These are phyloP conservation scores for Scomberomorus guttatus DNA, from an alignment of 2,797 vertebrate species.

Conservation along the genomic window DNA sequence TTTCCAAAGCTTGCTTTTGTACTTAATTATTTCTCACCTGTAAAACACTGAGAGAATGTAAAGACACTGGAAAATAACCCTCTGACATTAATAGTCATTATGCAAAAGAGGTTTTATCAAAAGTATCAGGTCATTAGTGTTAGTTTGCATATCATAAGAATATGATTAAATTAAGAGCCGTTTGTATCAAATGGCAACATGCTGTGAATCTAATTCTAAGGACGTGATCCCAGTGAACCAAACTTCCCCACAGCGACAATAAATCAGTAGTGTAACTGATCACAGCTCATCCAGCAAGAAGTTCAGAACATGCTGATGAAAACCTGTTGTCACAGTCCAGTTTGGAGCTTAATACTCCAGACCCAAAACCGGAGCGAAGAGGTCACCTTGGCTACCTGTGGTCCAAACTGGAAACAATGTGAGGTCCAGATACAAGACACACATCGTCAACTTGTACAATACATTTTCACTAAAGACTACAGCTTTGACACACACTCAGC, in stretches of 20 bases:
- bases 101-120: not conserved
- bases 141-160: not conserved
- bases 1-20: not conserved
- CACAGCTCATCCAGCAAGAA: slow-evolving; percentile 16
- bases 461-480: not conserved
- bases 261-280: not conserved
- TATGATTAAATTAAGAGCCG: not conserved
- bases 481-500: not conserved
- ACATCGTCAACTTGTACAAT: too few species aligned
- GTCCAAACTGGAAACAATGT: not conserved
- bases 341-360: not conserved
- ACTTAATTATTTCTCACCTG: not conserved
- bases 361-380: slow-evolving; percentile 17
- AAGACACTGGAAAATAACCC: not conserved
- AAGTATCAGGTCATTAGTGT: not conserved
- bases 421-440: too few species aligned
- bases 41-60: not conserved
- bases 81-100: not conserved
- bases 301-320: slow-evolving; percentile 19
- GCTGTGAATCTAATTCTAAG: not conserved
- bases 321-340: not conserved
- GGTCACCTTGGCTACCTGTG: not conserved
- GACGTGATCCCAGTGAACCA: slow-evolving; percentile 19
- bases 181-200: slow-evolving; percentile 1
- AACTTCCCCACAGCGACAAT: slow-evolving; percentile 25